Base-by-base conservation (phyloP, 2,113 vertebrate species). In the Microcebus griseorufus region DNA sequence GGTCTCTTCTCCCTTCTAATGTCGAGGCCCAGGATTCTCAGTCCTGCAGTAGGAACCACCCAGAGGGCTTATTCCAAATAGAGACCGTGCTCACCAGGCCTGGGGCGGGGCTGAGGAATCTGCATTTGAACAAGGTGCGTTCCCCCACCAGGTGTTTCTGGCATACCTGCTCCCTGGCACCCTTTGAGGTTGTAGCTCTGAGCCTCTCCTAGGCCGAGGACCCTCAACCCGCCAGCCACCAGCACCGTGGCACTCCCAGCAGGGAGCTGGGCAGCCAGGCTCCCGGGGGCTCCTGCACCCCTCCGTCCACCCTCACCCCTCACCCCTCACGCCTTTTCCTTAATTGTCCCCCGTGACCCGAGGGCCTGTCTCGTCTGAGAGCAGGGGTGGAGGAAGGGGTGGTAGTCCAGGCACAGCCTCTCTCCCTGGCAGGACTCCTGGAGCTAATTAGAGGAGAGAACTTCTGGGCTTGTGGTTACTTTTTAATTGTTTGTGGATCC, bases 401-500 rank as follows among this genome's bases (percentile, higher is more conserved):
- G 95, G 97, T 98, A 98, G 98, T 97, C 98, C 98, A 96, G 97
- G 96, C 84, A 90, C 97, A 97, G 97, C 97, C 97, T 97, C 97
- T 70, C 94, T 97, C 97, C 95, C 96, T 82, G 97, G 98, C 95
- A 92, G 87, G 97, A 97, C 97, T 97, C 97, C 97, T 97, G 96
- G 97, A 97, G 98, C 97, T 99, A 98, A 98, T 98, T 98, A 98
- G 98, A 96, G 98, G 98, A 93, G 73, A 98, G 97, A 98, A 95
- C 98, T 94, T 81, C 97, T 98, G 98, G 98, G 98, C 98, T 97
- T 89, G 90, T 82, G 17, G 92, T 96, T 97, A 97, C 95, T 98
- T 98, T 98, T 98, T 98, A 98, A 99, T 99, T 99, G 98, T 99
- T 98, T 98, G 98, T 97, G 94, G 98, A 97, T 98, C 98, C 98